These are phyloP conservation scores for Siderastrea radians DNA, from an alignment of 92 coral and sea anemone species.

Conservation along the genomic window DNA sequence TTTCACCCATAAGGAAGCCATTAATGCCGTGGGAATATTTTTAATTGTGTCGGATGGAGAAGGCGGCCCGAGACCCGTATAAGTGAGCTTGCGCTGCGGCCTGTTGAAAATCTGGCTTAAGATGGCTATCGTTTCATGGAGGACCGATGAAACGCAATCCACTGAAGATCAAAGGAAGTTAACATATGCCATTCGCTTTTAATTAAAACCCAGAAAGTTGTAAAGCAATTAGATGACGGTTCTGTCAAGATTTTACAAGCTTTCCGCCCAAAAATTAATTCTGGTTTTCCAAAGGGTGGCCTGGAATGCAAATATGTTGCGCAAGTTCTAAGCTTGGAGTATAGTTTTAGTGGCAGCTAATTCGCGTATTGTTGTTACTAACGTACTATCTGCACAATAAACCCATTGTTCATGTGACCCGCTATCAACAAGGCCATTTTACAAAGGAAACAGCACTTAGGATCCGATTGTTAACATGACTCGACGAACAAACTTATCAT, in stretches of 20 bases:
- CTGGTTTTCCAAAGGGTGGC: slow-evolving; percentile 25
- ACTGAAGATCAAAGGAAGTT: slow-evolving; percentile 26
- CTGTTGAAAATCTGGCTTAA: slow-evolving; percentile 47
- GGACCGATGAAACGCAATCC: slow-evolving; percentile 46
- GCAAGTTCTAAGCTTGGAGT: not conserved
- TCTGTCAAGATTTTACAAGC: slow-evolving; percentile 43
- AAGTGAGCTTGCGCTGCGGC: slow-evolving; percentile 30
- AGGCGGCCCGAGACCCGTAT: slow-evolving; percentile 25
- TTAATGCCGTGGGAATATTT: slow-evolving; percentile 29
- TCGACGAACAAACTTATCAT: not conserved
- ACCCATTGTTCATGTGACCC: slow-evolving; percentile 53
- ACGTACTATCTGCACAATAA: not conserved
- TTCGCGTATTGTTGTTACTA: not conserved
- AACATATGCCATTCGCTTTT: slow-evolving; percentile 32
- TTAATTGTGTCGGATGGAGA: slow-evolving; percentile 18
- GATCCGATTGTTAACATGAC: slow-evolving; percentile 8
- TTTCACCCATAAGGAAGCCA: slow-evolving; percentile 42
- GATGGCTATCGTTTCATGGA: slow-evolving; percentile 43
- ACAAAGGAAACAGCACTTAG: slow-evolving; percentile 49
- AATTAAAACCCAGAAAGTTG: slow-evolving; percentile 35
- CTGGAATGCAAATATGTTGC: not conserved
- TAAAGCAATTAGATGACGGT: slow-evolving; percentile 24
- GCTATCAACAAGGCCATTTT: slow-evolving; percentile 64
- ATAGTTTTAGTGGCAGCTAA: not conserved
- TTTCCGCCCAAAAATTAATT: slow-evolving; percentile 31